These are phyloP conservation scores for Tridacna gigas DNA, from an alignment of 2,888 invertebrate genomes.

Conservation along the genomic window DNA sequence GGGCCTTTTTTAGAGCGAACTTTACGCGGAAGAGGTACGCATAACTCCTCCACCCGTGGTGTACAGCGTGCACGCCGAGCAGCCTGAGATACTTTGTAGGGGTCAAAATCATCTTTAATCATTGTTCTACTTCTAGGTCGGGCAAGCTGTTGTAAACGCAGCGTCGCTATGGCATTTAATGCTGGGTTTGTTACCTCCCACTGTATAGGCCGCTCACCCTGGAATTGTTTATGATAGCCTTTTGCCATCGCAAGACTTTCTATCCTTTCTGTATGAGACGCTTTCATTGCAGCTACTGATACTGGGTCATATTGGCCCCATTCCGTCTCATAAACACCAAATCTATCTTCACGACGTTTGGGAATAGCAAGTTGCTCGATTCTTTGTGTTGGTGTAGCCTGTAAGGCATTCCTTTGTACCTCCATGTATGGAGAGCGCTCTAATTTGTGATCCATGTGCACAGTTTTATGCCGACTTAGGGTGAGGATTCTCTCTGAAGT, in stretches of 20 bases:
- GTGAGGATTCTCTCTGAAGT: constrained; percentile 70
- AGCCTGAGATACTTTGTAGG: constrained; percentile 77
- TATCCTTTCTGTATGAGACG: constrained; percentile 69
- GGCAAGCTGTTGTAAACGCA: constrained; percentile 79
- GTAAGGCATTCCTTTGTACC: constrained; percentile 64
- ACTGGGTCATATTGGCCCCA: constrained; percentile 73
- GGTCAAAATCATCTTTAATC: constrained; percentile 82
- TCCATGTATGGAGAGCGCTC: constrained; percentile 75
- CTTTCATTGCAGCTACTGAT: constrained; percentile 66
- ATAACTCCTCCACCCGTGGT: constrained; percentile 77
- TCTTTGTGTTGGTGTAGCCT: constrained; percentile 67
- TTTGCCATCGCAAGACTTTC: constrained; percentile 77
- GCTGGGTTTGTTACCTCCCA: constrained; percentile 77
- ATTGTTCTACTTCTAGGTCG: constrained; percentile 79
- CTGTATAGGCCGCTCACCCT: constrained; percentile 73
- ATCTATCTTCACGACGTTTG: constrained; percentile 70
- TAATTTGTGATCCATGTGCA: constrained; percentile 65
- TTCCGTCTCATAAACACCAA: constrained; percentile 67
- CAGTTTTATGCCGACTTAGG: constrained; percentile 69
- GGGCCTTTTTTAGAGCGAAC: constrained; percentile 69
- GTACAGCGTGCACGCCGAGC: constrained; percentile 76
- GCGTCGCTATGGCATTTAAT: constrained; percentile 76
- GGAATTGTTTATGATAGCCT: constrained; percentile 69
- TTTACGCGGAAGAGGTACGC: constrained; percentile 79
- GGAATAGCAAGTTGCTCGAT: constrained; percentile 73